A percentile compares a stretch with the other conserved stretches of the same genome.
These are phyloP conservation scores for Boleophthalmus pectinirostris DNA, from an alignment of 2,113 vertebrate genomes.

Conservation along the genomic window DNA sequence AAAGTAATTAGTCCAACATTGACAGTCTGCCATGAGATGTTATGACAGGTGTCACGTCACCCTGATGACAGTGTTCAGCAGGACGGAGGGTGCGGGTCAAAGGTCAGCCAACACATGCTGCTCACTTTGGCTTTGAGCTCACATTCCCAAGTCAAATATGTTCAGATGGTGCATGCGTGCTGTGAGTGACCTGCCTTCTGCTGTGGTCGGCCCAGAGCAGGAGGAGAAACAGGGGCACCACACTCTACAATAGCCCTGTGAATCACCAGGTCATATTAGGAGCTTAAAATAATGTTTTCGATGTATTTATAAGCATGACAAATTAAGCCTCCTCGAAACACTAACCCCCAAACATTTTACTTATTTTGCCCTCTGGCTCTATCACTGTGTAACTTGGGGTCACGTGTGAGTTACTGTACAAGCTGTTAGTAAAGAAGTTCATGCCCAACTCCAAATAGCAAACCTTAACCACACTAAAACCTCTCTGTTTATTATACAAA, in stretches of 20 bases:
- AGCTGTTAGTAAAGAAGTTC: no score
- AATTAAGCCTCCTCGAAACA: neutral
- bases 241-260: constrained; percentile 46
- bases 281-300: neutral
- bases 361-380: no score
- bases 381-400: no score
- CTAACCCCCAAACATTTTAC: neutral
- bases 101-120: constrained; percentile 71
- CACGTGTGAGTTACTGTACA: no score
- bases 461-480: no score
- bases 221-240: constrained; percentile 29
- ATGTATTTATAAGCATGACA: neutral
- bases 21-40: constrained; percentile 62
- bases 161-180: constrained; percentile 32
- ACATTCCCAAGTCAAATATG: constrained; percentile 39
- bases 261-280: neutral
- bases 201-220: constrained; percentile 39
- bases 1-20: constrained; percentile 64
- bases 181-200: constrained; percentile 41
- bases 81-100: constrained; percentile 50
- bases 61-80: constrained; percentile 51
- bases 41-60: constrained; percentile 75
- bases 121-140: constrained; percentile 49
- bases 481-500: no score
- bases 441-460: no score